Base-by-base conservation (phyloP, 2,888 invertebrate species). In the Coleophora deauratella region DNA sequence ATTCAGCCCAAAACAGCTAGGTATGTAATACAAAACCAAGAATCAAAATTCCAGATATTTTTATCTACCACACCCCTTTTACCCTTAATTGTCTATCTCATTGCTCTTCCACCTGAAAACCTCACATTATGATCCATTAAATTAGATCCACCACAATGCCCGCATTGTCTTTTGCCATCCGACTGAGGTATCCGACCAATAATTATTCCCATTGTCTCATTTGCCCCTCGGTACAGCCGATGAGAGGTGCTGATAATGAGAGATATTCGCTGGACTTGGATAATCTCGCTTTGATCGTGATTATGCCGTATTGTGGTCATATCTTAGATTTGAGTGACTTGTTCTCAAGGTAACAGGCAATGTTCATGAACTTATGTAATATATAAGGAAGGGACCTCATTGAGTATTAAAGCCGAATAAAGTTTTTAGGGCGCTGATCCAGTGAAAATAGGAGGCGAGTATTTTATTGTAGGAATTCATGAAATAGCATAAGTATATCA, bases 181-280 rank as follows among this genome's bases (percentile, higher is more conserved):
- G 32, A 46, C 50, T 48, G 54, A 53, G 52, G 58, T 62, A 66
- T 66, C 65, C 55, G 59, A 54, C 61, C 62, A 62, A 68, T 68
- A 63, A 69, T 71, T 75, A 71, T 71, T 61, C 61, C 71, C 59
- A 68, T 76, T 76, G 75, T 75, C 71, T 73, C 66, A 64, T 65
- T 62, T 61, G 61, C 60, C 50, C 55, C 47, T 43, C 40, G 27
- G 35, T 27, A 48, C 45, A 50, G 50, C 54, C 52, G 46, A 46
- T 21, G 21, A 21, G 21, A 21, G 21, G 21, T 40, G 38, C 11
- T 44, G 37, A 43, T 21, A 21, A 21, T 21, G 21, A 3, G 21
- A 21, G 21, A 41, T 33, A 11, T 7, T 4, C 28, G 27, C 9
- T 14, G 13, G 12, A 31, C 32, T 33, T 12, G 31, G 37, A 11